A percentile compares a stretch with the other conserved stretches of the same genome.
These are phyloP conservation scores for Amphilophus citrinellus DNA, from an alignment of 2,113 vertebrate species.

Conservation along the genomic window DNA sequence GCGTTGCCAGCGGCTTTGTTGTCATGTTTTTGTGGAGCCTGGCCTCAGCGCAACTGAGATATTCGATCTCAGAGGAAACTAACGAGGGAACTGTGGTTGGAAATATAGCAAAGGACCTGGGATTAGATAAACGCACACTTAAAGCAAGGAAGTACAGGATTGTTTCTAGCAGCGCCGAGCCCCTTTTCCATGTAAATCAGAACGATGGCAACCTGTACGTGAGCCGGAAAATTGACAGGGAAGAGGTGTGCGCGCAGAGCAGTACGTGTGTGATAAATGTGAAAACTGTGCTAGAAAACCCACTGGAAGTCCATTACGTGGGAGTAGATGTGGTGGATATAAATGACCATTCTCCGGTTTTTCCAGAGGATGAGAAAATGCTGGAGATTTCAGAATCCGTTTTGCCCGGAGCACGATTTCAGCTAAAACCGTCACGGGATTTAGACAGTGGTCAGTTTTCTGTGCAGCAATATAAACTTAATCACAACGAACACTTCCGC, in stretches of 20 bases:
- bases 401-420: conserved; percentile 55
- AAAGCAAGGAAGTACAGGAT: conserved; percentile 68
- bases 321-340: conserved; percentile 73
- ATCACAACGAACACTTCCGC: conserved; percentile 67
- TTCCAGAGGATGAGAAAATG: conserved; percentile 42
- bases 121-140: conserved; percentile 61
- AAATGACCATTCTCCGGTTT: conserved; percentile 77
- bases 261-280: conserved; percentile 67
- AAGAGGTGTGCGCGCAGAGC: conserved; percentile 67
- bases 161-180: conserved; percentile 53
- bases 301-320: conserved; percentile 75
- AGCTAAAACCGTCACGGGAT: conserved; percentile 63
- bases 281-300: conserved; percentile 77
- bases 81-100: conserved; percentile 73
- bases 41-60: conserved; percentile 70
- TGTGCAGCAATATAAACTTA: conserved; percentile 74
- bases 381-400: conserved; percentile 72
- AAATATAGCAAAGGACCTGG: conserved; percentile 79
- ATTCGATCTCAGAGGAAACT: conserved; percentile 72
- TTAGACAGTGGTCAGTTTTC: conserved; percentile 62
- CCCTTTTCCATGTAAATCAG: conserved; percentile 71
- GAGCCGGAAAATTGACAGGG: conserved; percentile 71
- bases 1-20: conserved; percentile 15
- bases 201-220: conserved; percentile 72
- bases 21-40: conserved; percentile 37